Conservation (phyloP, 2,797 vertebrate genomes). For the Dryobates pubescens region DNA sequence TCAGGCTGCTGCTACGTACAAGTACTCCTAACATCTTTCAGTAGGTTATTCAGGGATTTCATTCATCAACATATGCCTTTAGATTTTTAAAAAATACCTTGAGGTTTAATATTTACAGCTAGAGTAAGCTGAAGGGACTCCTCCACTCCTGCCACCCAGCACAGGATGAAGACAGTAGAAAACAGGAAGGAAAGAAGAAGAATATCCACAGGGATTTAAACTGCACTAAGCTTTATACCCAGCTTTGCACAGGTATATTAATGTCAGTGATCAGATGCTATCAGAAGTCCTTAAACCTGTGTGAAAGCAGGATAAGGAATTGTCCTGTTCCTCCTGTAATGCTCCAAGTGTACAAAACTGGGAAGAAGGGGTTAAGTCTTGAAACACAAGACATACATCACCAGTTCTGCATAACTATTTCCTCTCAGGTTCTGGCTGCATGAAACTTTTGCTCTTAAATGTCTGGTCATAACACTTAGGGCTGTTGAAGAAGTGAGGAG, state of each 20-base stretch:
- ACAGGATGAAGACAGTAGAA: not conserved
- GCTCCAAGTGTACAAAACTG: not conserved
- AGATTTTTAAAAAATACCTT: constrained; percentile 48
- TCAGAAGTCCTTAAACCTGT: not conserved
- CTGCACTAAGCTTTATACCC: constrained; percentile 18
- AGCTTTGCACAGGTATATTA: constrained; percentile 10
- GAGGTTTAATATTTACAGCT: constrained; percentile 35
- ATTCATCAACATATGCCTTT: constrained; percentile 10
- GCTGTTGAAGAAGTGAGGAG: not conserved
- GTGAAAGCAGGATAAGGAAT: not conserved
- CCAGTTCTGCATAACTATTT: not conserved
- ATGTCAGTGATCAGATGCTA: constrained; percentile 9
- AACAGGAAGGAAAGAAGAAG: not conserved
- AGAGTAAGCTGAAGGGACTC: constrained; percentile 23
- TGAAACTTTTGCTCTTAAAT: not conserved
- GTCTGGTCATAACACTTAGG: not conserved
- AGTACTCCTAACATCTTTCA: constrained; percentile 60
- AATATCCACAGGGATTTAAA: constrained; percentile 7
- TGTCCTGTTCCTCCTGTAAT: not conserved
- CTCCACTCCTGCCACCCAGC: not conserved
- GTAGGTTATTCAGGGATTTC: constrained; percentile 51
- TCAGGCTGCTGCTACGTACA: constrained; percentile 32
- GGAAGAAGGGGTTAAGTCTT: not conserved
- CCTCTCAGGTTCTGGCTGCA: not conserved
- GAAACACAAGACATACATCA: not conserved